Evolutionary conservation across 1,140 invertebrate species (phyloP), one percentile per base, ranked within the genome.

Genomic region (Calosoma granatense): DNA sequence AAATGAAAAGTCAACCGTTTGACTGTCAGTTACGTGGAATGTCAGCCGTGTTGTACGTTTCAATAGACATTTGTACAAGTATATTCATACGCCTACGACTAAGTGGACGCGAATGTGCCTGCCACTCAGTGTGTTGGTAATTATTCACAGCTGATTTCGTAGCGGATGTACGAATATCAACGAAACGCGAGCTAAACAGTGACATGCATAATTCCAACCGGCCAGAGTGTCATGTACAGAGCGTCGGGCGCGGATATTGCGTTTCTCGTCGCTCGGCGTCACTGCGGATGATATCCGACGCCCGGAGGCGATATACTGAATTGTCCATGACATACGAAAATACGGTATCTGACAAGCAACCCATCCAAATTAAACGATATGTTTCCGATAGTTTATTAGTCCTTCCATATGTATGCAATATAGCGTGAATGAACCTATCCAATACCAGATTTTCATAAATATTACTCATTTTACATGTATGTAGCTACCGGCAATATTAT

Each of bases 121-220:
- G 26, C 26, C 6, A 36, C 26, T 36, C 26, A 36, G n/a, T 36
- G 26, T 6, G 6, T 36, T 36, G 26, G 3, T 47, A 47, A 47
- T 47, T 47, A 47, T 17, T 47, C 17, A 17, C 41, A 47, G 41
- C 41, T 47, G 41, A 47, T 47, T 47, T 47, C 41, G 41, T 17
- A 17, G 9, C 41, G 41, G 41, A 47, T 47, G 15, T 17, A 17
- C 41, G 41, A 47, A 17, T 47, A 11, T 11, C 41, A 17, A 17
- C 3, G n/a, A n/a, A n/a, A n/a, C n/a, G n/a, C 17, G 9, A 47
- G 17, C 41, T 17, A 17, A 11, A 47, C 41, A 47, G 15, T 47
- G 41, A 47, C 41, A 47, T 47, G 17, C 41, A 47, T 47, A 47
- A 47, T 47, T 47, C 41, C 17, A 47, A 17, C 26, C 9, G 41